Evolutionary conservation across 2,888 invertebrate genomes (phyloP), one percentile per base, ranked within the genome.

Genomic region (Trypoxylon attenuatum): DNA sequence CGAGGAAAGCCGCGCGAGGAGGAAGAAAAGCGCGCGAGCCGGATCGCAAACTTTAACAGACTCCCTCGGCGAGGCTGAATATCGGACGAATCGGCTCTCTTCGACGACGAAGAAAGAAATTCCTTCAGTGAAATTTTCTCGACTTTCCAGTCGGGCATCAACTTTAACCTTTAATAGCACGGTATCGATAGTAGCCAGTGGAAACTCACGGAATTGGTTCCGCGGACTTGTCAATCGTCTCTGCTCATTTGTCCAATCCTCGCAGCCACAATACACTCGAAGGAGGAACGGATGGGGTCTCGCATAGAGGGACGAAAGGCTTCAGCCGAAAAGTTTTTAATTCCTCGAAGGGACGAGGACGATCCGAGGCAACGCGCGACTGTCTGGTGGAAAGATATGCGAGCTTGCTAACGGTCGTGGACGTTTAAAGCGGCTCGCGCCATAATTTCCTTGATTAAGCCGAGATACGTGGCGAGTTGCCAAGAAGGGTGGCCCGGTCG

Each of bases 391-490:
- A 47, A 47, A 73, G 69, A 78, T 76, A 72, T 64, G 78, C 71
- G 71, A 73, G 52, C 60, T 76, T 57, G 52, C 68, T 77, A 77
- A 77, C 70, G 64, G 68, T 54, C 33, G 45, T 67, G 64, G 79
- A 80, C 79, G 66, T 80, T 80, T 79, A 79, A 73, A 72, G 71
- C 79, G 78, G 56, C 76, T 74, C 71, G 71, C 65, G 74, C 76
- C 69, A 80, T 80, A 80, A 80, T 75, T 80, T 80, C 75, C 79
- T 75, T 76, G 81, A 80, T 80, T 80, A 80, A 79, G 72, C 72
- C 73, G 77, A 79, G 81, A 75, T 78, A 73, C 71, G 71, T 79
- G 76, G 77, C 74, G 58, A 66, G 66, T 67, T 73, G 76, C 79
- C 79, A 78, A 77, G 76, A 53, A 65, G 68, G 72, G 71, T 49